These are phyloP conservation scores for Drosophila lowei DNA, from an alignment of 1,140 invertebrate genomes.

Conservation along the genomic window DNA sequence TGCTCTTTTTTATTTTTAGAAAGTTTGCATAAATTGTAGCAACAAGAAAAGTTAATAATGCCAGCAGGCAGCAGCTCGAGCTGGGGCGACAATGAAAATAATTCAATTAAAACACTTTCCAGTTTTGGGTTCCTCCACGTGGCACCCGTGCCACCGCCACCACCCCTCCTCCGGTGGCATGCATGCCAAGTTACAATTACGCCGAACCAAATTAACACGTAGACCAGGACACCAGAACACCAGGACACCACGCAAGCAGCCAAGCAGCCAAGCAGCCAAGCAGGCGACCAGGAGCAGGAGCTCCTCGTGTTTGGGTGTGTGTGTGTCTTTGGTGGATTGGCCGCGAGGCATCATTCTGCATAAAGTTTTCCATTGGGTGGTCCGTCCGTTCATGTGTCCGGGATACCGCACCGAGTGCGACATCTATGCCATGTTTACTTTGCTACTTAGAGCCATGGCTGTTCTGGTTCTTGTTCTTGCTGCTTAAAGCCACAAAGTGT, in stretches of 20 bases:
- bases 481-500: constrained; percentile 77
- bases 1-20: constrained; percentile 49
- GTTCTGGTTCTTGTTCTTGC: constrained; percentile 42
- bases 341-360: constrained; percentile 61
- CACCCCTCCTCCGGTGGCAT: constrained; percentile 18
- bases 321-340: constrained; percentile 14
- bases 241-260: background rate
- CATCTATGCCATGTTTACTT: constrained; percentile 78
- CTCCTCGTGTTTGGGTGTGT: constrained; percentile 21
- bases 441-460: constrained; percentile 62
- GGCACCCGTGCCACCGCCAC: constrained; percentile 6
- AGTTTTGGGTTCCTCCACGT: constrained; percentile 43
- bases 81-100: constrained; percentile 79
- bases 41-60: constrained; percentile 79
- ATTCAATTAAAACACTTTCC: constrained; percentile 83
- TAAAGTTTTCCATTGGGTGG: constrained; percentile 50
- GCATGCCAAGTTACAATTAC: constrained; percentile 81
- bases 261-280: background rate
- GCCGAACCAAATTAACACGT: constrained; percentile 78
- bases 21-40: constrained; percentile 78
- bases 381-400: constrained; percentile 55
- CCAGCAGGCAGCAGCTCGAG: constrained; percentile 54
- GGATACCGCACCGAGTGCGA: constrained; percentile 49
- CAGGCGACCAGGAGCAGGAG: background rate
- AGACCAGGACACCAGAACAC: constrained; percentile 22